Evolutionary conservation across 1,140 invertebrate genomes (phyloP).

Genomic region (Brachionus plicatilis): DNA sequence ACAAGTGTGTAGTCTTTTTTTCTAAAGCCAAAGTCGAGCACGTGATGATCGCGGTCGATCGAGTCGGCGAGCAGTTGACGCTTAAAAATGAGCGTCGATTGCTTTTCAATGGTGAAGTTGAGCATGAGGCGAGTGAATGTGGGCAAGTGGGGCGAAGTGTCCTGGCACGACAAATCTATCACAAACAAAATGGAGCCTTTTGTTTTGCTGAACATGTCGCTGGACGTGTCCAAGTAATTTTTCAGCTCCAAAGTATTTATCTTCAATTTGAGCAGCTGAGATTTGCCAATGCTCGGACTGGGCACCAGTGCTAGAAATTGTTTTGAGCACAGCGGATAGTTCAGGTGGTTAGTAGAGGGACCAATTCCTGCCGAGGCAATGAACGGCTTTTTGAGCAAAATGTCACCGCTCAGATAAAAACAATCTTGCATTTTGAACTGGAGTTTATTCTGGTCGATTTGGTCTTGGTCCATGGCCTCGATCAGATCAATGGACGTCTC

Average conservation of each 20-base stretch:
- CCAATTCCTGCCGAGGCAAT: background rate
- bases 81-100: background rate
- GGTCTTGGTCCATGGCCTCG: background rate
- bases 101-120: background rate
- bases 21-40: background rate
- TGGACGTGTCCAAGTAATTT: constrained; percentile 21
- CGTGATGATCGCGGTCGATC: background rate
- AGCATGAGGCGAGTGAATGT: background rate
- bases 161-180: background rate
- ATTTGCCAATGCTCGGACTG: background rate
- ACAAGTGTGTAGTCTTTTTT: background rate
- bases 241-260: background rate
- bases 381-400: constrained; percentile 20
- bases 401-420: background rate
- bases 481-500: background rate
- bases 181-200: background rate
- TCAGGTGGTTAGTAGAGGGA: background rate
- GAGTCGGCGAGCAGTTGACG: background rate
- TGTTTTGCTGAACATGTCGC: background rate
- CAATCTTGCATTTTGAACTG: constrained; percentile 28
- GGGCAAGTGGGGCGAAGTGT: background rate
- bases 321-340: constrained; percentile 18
- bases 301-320: background rate
- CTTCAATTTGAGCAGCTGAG: background rate
- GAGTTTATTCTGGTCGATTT: background rate